Evolutionary conservation across 1,140 invertebrate species (phyloP).

Genomic region (Drosophila nigrodunni): DNA sequence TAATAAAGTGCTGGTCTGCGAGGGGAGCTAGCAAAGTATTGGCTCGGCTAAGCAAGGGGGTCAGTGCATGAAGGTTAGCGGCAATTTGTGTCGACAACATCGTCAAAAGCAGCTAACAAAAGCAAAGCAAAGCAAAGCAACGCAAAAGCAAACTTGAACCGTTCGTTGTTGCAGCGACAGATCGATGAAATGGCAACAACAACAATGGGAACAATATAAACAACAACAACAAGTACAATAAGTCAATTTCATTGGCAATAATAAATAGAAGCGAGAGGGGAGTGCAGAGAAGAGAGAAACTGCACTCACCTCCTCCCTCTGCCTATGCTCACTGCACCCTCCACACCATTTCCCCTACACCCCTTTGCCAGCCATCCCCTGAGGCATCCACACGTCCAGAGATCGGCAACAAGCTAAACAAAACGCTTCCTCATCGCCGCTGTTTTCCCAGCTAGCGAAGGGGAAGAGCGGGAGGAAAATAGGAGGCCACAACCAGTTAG

Average conservation of each 20-base stretch:
- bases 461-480: background rate
- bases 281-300: constrained; percentile 33
- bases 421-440: constrained; percentile 78
- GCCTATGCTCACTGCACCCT: background rate
- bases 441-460: constrained; percentile 60
- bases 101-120: constrained; percentile 59
- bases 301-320: constrained; percentile 21
- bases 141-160: constrained; percentile 34
- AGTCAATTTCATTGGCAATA: constrained; percentile 73
- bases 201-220: constrained; percentile 17
- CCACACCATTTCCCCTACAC: background rate
- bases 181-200: constrained; percentile 56
- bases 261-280: constrained; percentile 59
- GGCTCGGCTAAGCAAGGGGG: constrained; percentile 59
- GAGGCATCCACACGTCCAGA: constrained; percentile 52
- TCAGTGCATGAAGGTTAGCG: constrained; percentile 72
- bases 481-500: constrained; percentile 63
- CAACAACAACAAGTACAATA: constrained; percentile 45
- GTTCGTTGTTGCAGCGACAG: constrained; percentile 40
- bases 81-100: constrained; percentile 74
- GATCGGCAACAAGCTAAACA: constrained; percentile 80
- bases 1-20: constrained; percentile 1
- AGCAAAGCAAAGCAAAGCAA: constrained; percentile 24
- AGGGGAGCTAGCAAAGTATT: constrained; percentile 1
- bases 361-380: constrained; percentile 5